Evolutionary conservation across 2,888 invertebrate genomes (phyloP).

Genomic region (Nineta flava): DNA sequence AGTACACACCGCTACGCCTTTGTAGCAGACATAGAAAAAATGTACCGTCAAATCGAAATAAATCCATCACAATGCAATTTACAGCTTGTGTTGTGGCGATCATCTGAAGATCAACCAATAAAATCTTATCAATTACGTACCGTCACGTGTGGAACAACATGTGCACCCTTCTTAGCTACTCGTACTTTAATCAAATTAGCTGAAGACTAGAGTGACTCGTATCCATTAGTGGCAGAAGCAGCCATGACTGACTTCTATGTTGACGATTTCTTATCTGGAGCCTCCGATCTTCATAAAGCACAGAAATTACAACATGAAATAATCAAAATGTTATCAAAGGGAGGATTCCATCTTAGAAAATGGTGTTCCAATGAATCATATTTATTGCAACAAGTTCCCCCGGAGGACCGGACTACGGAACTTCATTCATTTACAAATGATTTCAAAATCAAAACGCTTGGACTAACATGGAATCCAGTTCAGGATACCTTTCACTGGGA

Average conservation of each 20-base stretch:
- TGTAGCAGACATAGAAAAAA: not conserved
- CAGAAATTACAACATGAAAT: slow-evolving; percentile 4
- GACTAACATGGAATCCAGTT: slow-evolving; percentile 3
- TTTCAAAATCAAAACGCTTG: not conserved
- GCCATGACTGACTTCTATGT: slow-evolving; percentile 11
- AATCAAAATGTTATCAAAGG: slow-evolving; percentile 1
- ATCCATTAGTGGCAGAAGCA: slow-evolving; percentile 10
- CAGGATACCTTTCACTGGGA: not conserved
- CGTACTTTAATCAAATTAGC: slow-evolving; percentile 9
- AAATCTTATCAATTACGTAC: not conserved
- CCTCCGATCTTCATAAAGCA: slow-evolving; percentile 4
- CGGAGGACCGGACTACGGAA: not conserved
- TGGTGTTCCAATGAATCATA: slow-evolving; percentile 1
- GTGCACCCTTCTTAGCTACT: slow-evolving; percentile 7
- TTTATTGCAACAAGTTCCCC: not conserved
- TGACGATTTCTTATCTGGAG: slow-evolving; percentile 13
- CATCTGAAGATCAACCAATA: not conserved
- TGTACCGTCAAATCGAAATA: not conserved
- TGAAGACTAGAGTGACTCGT: slow-evolving; percentile 2
- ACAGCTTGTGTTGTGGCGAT: not conserved
- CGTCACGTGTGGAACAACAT: not conserved
- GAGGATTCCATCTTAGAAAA: slow-evolving; percentile 7
- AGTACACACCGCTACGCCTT: not conserved
- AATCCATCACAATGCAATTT: not conserved
- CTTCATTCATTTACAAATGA: not conserved